A percentile compares a stretch with the other conserved stretches of the same genome.
These are phyloP conservation scores for Yponomeuta malinellus DNA, from an alignment of 2,888 invertebrate species.

Conservation along the genomic window DNA sequence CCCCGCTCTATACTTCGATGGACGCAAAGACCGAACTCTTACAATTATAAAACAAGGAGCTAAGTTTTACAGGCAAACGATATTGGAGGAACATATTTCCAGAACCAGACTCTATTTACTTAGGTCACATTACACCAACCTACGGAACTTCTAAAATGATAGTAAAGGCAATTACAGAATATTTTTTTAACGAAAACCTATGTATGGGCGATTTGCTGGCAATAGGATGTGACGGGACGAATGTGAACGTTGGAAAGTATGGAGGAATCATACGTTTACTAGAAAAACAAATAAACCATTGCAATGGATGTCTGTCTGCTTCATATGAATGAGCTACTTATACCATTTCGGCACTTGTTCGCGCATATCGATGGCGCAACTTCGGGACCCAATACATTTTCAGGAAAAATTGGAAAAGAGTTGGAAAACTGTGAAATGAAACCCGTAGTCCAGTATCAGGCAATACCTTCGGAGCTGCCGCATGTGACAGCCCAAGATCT, in stretches of 20 bases:
- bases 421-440: constrained; percentile 11
- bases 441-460: constrained; percentile 18
- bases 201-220: constrained; percentile 19
- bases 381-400: constrained; percentile 21
- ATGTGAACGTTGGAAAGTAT: constrained; percentile 23
- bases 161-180: no score
- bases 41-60: constrained; percentile 21
- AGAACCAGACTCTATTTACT: constrained; percentile 22
- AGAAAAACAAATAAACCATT: constrained; percentile 24
- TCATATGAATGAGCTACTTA: constrained; percentile 23
- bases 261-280: constrained; percentile 23
- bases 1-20: constrained; percentile 26
- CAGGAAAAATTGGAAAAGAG: constrained; percentile 21
- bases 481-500: no score
- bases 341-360: constrained; percentile 26
- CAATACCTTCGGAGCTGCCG: constrained; percentile 13
- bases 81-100: constrained; percentile 23
- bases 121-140: constrained; percentile 17
- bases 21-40: constrained; percentile 20
- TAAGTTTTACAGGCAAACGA: constrained; percentile 15
- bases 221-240: constrained; percentile 27
- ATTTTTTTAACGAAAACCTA: constrained; percentile 11
- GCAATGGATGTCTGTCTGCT: constrained; percentile 21
- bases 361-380: constrained; percentile 23
- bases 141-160: no score